Evolutionary conservation across 2,888 invertebrate species (phyloP).

Genomic region (Drosophila sordidula): DNA sequence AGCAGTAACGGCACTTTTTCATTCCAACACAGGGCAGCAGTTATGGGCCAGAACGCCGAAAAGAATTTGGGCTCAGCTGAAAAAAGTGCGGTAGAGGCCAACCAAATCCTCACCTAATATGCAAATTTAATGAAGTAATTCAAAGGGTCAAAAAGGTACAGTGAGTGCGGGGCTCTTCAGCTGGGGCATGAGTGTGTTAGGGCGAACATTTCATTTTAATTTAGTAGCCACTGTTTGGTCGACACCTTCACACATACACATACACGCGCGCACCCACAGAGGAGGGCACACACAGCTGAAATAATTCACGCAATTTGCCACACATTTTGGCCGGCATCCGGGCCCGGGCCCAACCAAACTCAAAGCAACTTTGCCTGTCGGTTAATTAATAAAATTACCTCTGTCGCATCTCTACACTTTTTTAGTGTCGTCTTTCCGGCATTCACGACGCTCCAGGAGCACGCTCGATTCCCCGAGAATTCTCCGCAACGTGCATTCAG

Average conservation of each 20-base stretch:
- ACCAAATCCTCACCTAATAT: slow-evolving; percentile 79
- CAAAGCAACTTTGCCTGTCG: slow-evolving; percentile 58
- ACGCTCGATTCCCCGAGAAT: not conserved
- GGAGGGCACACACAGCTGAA: slow-evolving; percentile 33
- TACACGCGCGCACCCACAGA: not conserved
- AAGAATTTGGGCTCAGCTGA: slow-evolving; percentile 26
- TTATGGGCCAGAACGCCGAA: slow-evolving; percentile 10
- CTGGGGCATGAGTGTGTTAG: slow-evolving; percentile 23
- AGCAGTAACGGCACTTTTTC: slow-evolving; percentile 30
- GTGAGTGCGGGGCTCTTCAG: not conserved
- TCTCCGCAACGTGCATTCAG: slow-evolving; percentile 16
- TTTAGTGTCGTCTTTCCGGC: slow-evolving; percentile 34
- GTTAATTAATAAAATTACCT: slow-evolving; percentile 84
- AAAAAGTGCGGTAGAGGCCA: slow-evolving; percentile 65
- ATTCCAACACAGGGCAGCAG: slow-evolving; percentile 12
- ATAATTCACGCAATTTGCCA: slow-evolving; percentile 75
- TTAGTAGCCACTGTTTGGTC: slow-evolving; percentile 46
- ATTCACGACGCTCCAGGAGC: slow-evolving; percentile 16
- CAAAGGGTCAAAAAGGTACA: slow-evolving; percentile 56
- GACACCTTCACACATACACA: slow-evolving; percentile 36
- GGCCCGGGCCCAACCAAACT: slow-evolving; percentile 23
- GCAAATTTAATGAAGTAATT: slow-evolving; percentile 82
- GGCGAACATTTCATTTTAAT: slow-evolving; percentile 69
- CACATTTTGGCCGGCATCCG: slow-evolving; percentile 58
- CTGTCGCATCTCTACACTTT: slow-evolving; percentile 53